Base-by-base conservation (phyloP, 2,888 invertebrate species). In the Phlogophora meticulosa region DNA sequence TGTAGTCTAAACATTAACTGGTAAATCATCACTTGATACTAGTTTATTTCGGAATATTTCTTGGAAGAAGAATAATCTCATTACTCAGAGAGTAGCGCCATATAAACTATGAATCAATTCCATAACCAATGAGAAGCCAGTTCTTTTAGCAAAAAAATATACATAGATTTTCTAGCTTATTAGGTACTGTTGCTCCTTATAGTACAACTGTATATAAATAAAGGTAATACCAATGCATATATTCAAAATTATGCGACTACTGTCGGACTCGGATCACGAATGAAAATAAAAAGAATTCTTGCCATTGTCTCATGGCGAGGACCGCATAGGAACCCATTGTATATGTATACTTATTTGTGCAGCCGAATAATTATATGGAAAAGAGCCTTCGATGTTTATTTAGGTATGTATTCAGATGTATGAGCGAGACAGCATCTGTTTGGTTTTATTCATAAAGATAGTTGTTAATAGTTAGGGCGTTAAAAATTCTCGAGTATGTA, bases 331-430 rank as follows among this genome's bases (percentile, higher is more conserved):
- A 67, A 68, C 55, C 77, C 87, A 90, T 90, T 90, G 89, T 92
- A 88, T 88, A 83, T 85, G 76, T 83, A 83, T 82, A 82, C 88
- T 86, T 92, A 91, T 91, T 91, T 90, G 90, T 88, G 88, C 84
- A 86, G 85, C 88, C 87, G 88, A 87, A 91, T 92, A 92, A 92
- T 90, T 87, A 91, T 91, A 92, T 92, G 92, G 88, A 89, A 90
- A 91, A 79, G 78, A 87, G 86, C 60, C 52, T 66, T 73, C 77
- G 76, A 82, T 85, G 82, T 83, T 85, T 81, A 85, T 84, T 68
- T 63, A 60, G 40, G 28, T 40, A 43, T 79, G 52, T 73, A 72
- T 81, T 74, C 68, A 53, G 75, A 81, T 75, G 40, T 43, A 56
- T 32, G 55, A 63, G 56, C 17, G 32, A 60, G 53, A 60, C n/a